phyloP scores from a whole-genome alignment of 1,140 invertebrate genomes.

The Sitodiplosis mosellana region DNA sequence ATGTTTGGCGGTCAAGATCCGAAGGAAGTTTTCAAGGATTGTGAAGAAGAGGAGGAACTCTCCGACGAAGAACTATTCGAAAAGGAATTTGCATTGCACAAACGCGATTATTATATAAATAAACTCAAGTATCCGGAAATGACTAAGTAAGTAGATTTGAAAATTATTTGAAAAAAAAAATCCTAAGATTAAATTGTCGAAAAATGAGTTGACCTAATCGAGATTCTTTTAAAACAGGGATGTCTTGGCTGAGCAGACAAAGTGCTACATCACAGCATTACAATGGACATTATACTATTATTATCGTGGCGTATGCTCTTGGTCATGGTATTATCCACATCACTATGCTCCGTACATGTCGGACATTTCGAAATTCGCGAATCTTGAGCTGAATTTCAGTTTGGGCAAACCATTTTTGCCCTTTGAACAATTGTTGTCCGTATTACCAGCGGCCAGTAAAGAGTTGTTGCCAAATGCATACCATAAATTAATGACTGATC shows the following conservation, averaged over 20 bases:
- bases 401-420: constrained; percentile 78
- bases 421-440: constrained; percentile 86
- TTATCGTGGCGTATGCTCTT: constrained; percentile 87
- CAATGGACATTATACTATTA: constrained; percentile 97
- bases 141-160: constrained; percentile 32
- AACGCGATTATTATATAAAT: constrained; percentile 79
- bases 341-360: constrained; percentile 94
- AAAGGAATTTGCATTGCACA: constrained; percentile 69
- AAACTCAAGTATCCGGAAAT: constrained; percentile 68
- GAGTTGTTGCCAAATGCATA: constrained; percentile 63
- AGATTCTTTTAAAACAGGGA: constrained; percentile 36
- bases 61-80: constrained; percentile 34
- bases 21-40: too few relatives aligned
- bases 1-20: too few relatives aligned
- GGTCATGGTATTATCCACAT: constrained; percentile 95
- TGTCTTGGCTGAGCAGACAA: constrained; percentile 59
- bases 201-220: neutral
- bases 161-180: too few relatives aligned
- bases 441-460: constrained; percentile 71
- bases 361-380: constrained; percentile 68
- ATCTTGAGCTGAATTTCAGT: constrained; percentile 59
- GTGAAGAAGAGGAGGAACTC: constrained; percentile 10
- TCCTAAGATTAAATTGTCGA: too few relatives aligned
- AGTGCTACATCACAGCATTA: constrained; percentile 76
- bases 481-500: constrained; percentile 62